Evolutionary conservation across 92 coral and sea anemone genomes (phyloP), one percentile per base, ranked within the genome.

Genomic region (Palythoa heliodiscus): DNA sequence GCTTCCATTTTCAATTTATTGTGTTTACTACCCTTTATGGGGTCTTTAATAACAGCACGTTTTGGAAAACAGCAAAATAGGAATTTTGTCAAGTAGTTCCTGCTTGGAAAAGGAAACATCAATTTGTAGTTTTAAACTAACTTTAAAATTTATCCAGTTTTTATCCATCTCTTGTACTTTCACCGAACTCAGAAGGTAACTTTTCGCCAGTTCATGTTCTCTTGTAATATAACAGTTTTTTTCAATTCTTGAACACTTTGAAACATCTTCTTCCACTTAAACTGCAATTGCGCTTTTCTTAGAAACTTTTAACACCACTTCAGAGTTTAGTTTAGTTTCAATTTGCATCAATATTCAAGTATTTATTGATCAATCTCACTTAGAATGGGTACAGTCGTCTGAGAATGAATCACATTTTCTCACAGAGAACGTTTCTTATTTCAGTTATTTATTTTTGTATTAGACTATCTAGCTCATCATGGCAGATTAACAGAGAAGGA

Each of bases 401-500:
- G 8, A n/a, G 25, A 29, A 29, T 29, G 35, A 29, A 29, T 29
- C 35, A 29, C 35, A 29, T 29, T 29, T 29, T 29, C 69, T 19
- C 19, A n/a, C 22, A 63, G 69, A 63, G 19, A 63, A 5, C 19
- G 20, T n/a, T 63, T 63, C 25, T n/a, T 19, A 63, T 63, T 19
- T 63, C 1, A 17, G 7, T 6, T 9, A 19, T 63, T 19, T 22
- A 60, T 71, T 76, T 10, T 70, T 39, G 22, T 71, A 71, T 22
- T 70, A 96, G 98, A 96, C 75, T 92, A 94, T 71, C 85, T 96
- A 39, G 95, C 98, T 14, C 92, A 90, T 72, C 93, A 91, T 87
- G 98, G 98, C 4, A 89, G 96, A 39, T 91, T 96, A 75, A 87
- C 99, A 52, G 99, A 97, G 77, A 93, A 89, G 83, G 99, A 97